Evolutionary conservation across 1,140 invertebrate species (phyloP), one percentile per base, ranked within the genome.

Genomic region (Helicoverpa armigera): DNA sequence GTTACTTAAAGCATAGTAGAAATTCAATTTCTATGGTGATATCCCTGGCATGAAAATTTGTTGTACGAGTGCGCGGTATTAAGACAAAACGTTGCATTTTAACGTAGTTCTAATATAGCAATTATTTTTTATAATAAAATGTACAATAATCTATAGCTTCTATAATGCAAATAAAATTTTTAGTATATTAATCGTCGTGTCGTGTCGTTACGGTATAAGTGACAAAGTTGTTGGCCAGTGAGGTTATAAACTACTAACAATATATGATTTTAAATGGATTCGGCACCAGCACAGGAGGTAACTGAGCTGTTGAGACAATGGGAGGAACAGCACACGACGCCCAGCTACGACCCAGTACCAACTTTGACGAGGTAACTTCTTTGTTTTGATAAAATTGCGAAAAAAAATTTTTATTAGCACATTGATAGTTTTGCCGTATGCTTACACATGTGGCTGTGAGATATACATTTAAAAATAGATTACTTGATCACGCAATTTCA

Each of bases 341-440:
- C 96, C 3, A 96, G 94, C 77, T 97, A 97, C 91, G 97, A 98
- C 93, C 97, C 97, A 7, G 96, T 97, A 83, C 96, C 96, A 16
- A 96, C 96, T 29, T 91, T 96, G 79, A 96, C 95, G 14, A 95
- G 96, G 96, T 96, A 89, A 89, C 23, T 53, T 18, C 29, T 65
- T 54, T 69, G 70, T 75, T 80, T 72, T 80, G 60, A 77, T 85
- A 65, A 72, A 82, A 53, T 84, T 58, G 53, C 31, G 54, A 73
- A 43, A 56, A 43, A 35, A 81, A 79, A 83, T 87, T 77, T 84
- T 73, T 84, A 85, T 60, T 74, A 82, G 79, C 87, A 88, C 82
- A 86, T 88, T 87, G 81, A 83, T 53, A 29, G 7, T 16, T 43
- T 35, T 35, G 3, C 31, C 50, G 18, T 54, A 72, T 54, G 48